Evolutionary conservation across 2,888 invertebrate genomes (phyloP).

Genomic region (Mactromeris polynyma): DNA sequence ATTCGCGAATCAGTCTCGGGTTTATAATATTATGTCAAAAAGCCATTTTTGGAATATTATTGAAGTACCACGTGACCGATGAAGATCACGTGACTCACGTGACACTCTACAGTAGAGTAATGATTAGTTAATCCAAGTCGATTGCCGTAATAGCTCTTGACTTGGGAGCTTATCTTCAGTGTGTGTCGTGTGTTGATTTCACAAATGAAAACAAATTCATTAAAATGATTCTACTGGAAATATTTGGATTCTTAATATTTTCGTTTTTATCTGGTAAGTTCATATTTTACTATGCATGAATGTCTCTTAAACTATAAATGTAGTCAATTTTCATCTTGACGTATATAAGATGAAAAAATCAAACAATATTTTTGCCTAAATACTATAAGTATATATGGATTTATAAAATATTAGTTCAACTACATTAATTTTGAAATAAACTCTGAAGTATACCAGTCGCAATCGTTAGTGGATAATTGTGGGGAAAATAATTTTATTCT

Average conservation of each 20-base stretch:
- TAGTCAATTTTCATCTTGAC: no score
- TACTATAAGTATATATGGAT: no score
- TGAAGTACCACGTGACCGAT: neutral
- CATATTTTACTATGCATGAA: neutral
- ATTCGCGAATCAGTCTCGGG: neutral
- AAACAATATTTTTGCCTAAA: no score
- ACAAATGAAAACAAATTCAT: conserved; percentile 15
- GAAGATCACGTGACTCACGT: conserved; percentile 25
- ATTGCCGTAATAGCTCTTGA: conserved; percentile 30
- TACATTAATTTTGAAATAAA: no score
- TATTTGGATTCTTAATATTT: conserved; percentile 20
- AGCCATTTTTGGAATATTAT: conserved; percentile 11
- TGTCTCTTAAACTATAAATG: no score
- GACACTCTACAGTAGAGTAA: conserved; percentile 6
- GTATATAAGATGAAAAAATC: no score
- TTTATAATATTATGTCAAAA: neutral
- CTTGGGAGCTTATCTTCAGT: neutral
- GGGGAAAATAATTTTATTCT: no score
- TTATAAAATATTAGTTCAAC: no score
- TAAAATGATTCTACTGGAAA: conserved; percentile 14
- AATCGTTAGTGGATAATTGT: no score
- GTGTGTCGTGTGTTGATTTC: neutral
- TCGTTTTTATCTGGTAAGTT: conserved; percentile 18
- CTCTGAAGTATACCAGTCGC: no score
- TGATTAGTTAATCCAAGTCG: conserved; percentile 35